Evolutionary conservation across 2,113 vertebrate species (phyloP).

Genomic region (Thalassoma bifasciatum): DNA sequence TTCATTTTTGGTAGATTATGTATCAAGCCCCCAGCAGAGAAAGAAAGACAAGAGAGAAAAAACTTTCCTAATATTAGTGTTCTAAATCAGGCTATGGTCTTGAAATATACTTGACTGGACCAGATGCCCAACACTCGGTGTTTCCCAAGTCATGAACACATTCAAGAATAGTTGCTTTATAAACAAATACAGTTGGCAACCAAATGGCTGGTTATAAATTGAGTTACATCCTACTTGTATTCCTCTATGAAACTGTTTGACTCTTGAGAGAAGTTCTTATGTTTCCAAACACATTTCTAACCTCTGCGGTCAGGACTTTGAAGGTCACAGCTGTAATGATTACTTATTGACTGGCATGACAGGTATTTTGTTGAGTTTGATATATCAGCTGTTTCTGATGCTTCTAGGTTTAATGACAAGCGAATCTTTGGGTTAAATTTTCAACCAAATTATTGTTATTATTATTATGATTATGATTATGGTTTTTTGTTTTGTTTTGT

Average conservation of each 20-base stretch:
- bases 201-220: background rate
- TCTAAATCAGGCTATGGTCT: too few relatives aligned
- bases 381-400: conserved; percentile 19
- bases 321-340: background rate
- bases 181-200: background rate
- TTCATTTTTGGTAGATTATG: too few relatives aligned
- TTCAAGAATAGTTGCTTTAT: background rate
- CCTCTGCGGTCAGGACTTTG: background rate
- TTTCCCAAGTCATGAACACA: background rate
- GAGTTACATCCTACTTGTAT: background rate
- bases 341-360: background rate
- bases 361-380: conserved; percentile 2
- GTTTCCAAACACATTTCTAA: background rate
- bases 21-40: too few relatives aligned
- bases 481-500: too few relatives aligned
- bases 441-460: too few relatives aligned
- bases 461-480: too few relatives aligned
- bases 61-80: too few relatives aligned
- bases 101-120: too few relatives aligned
- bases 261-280: background rate
- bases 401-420: background rate
- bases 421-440: background rate
- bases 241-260: background rate
- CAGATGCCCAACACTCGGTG: too few relatives aligned
- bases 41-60: too few relatives aligned